These are phyloP conservation scores for Emydoidea blandingii DNA, from an alignment of 2,797 vertebrate genomes.

Conservation along the genomic window DNA sequence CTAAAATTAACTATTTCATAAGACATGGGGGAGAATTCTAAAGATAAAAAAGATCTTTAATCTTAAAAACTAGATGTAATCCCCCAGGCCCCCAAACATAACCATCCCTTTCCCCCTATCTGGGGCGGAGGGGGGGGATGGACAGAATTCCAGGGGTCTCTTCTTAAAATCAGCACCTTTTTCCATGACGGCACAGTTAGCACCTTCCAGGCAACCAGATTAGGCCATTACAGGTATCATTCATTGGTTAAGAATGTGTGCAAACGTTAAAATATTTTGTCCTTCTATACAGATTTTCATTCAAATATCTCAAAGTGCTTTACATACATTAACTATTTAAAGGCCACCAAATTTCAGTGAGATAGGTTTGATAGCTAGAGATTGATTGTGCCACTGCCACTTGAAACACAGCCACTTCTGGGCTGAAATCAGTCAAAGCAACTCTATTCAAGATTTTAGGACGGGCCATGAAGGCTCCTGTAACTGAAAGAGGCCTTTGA, in stretches of 20 bases:
- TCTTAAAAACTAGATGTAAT: not conserved
- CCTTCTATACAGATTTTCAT: not conserved
- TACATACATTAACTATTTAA: not conserved
- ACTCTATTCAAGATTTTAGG: not conserved
- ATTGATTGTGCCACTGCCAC: not conserved
- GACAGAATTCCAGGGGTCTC: not conserved
- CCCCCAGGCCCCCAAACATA: not conserved
- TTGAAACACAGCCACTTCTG: not conserved
- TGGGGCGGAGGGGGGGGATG: fast-evolving
- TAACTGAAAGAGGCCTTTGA: not conserved
- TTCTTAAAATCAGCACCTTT: not conserved
- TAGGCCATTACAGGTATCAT: not conserved
- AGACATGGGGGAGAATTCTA: not conserved
- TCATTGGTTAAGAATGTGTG: no score
- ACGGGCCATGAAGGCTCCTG: fast-evolving
- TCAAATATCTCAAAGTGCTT: not conserved
- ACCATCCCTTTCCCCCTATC: not conserved
- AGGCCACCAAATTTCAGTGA: fast-evolving
- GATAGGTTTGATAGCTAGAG: no score
- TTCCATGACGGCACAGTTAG: not conserved
- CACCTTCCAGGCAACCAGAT: not conserved
- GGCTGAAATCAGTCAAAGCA: not conserved
- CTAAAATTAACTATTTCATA: not conserved
- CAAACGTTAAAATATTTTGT: not conserved
- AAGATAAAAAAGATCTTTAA: not conserved